These are phyloP conservation scores for Resseliella maxima DNA, from an alignment of 2,888 invertebrate species.

Conservation along the genomic window DNA sequence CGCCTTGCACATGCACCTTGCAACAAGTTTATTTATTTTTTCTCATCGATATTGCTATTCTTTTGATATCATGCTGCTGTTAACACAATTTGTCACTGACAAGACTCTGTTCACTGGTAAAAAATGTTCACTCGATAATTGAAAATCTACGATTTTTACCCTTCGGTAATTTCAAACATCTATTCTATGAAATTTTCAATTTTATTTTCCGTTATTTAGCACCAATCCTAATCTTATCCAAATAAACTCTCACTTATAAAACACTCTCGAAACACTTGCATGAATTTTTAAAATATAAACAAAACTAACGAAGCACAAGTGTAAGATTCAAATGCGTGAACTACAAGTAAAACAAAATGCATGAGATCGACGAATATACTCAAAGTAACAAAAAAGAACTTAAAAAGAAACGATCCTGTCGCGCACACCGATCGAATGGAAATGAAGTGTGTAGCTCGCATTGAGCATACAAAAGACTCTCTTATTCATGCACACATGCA, in stretches of 20 bases:
- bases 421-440: conserved; percentile 55
- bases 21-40: conserved; percentile 48
- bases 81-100: conserved; percentile 16
- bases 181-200: background rate
- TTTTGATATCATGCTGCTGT: background rate
- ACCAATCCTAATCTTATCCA: background rate
- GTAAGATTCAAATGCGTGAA: background rate
- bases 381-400: background rate
- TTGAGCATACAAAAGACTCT: conserved; percentile 44
- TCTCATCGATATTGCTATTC: background rate
- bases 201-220: background rate
- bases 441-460: conserved; percentile 47
- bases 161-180: background rate
- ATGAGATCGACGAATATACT: conserved; percentile 17
- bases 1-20: conserved; percentile 45
- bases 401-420: conserved; percentile 36
- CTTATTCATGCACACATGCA: background rate
- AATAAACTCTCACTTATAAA: background rate
- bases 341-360: background rate
- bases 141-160: background rate
- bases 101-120: background rate
- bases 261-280: background rate
- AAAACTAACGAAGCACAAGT: background rate
- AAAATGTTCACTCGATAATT: background rate
- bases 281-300: background rate